Percentiles rank a stretch among this genome's conserved stretches.
phyloP scores from a whole-genome alignment of 2,113 vertebrate genomes.

The Epinephelus moara region DNA sequence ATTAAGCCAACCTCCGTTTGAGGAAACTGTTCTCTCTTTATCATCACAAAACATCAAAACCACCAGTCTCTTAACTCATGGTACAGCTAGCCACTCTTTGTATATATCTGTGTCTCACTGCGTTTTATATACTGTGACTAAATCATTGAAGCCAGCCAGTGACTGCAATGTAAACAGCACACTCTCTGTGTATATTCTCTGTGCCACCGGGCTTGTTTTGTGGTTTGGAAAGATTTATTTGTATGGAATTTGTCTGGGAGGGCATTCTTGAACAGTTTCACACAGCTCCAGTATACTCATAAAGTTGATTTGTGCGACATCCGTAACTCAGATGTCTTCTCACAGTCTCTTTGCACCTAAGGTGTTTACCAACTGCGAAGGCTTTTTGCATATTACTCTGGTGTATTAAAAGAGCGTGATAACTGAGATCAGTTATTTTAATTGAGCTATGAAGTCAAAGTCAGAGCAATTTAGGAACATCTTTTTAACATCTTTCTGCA shows the following conservation, averaged over 20 bases:
- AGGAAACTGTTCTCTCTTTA: slow-evolving; percentile 54
- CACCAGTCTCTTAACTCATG: slow-evolving; percentile 39
- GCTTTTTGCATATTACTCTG: not conserved
- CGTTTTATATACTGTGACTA: slow-evolving; percentile 42
- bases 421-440: not conserved
- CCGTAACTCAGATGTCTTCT: slow-evolving; percentile 55
- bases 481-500: too few relatives aligned
- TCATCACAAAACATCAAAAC: slow-evolving; percentile 62
- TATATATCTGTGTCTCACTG: slow-evolving; percentile 38
- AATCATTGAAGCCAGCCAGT: slow-evolving; percentile 35
- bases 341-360: slow-evolving; percentile 15
- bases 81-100: slow-evolving; percentile 22
- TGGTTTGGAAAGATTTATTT: slow-evolving; percentile 70
- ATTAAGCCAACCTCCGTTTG: slow-evolving; percentile 49
- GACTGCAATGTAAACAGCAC: slow-evolving; percentile 43
- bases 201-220: slow-evolving; percentile 50
- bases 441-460: not conserved
- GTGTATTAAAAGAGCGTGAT: not conserved
- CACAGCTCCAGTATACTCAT: slow-evolving; percentile 58
- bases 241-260: slow-evolving; percentile 62
- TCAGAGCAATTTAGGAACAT: not conserved
- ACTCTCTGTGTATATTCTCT: slow-evolving; percentile 36
- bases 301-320: slow-evolving; percentile 71
- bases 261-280: slow-evolving; percentile 54
- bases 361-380: not conserved